A percentile compares a stretch with the other conserved stretches of the same genome.
Evolutionary conservation across 2,113 vertebrate species (phyloP).

Genomic region (Clarias magur): DNA sequence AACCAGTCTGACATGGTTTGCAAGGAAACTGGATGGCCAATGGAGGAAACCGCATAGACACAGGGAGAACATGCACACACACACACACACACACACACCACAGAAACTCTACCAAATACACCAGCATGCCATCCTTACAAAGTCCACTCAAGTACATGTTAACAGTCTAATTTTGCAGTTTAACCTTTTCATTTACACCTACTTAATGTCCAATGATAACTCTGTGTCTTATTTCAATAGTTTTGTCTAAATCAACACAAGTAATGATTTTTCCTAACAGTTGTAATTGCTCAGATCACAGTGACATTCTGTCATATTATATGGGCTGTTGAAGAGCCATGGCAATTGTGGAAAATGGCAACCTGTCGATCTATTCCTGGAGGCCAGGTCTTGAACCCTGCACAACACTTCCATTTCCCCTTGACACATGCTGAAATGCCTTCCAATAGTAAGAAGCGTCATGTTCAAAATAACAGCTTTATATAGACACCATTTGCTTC

Average conservation of each 20-base stretch:
- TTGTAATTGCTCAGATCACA: not conserved
- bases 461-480: not conserved
- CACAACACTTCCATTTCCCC: not conserved
- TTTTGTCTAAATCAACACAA: not conserved
- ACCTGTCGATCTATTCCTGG: not conserved
- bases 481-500: constrained; percentile 46
- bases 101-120: not conserved
- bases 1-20: not conserved
- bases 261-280: not conserved
- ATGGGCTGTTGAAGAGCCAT: not conserved
- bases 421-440: not conserved
- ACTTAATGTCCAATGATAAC: not conserved
- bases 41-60: not conserved
- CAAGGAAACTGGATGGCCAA: not conserved
- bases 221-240: not conserved
- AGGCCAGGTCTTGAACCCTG: not conserved
- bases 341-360: not conserved
- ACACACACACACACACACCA: not conserved
- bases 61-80: not conserved
- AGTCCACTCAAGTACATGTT: not conserved
- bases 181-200: not conserved
- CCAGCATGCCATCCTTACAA: not conserved
- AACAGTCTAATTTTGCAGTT: not conserved
- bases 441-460: not conserved
- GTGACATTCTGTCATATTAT: not conserved